Percentiles rank a stretch among this genome's conserved stretches.
Evolutionary conservation across 2,888 invertebrate genomes (phyloP).

Genomic region (Volucella bombylans): DNA sequence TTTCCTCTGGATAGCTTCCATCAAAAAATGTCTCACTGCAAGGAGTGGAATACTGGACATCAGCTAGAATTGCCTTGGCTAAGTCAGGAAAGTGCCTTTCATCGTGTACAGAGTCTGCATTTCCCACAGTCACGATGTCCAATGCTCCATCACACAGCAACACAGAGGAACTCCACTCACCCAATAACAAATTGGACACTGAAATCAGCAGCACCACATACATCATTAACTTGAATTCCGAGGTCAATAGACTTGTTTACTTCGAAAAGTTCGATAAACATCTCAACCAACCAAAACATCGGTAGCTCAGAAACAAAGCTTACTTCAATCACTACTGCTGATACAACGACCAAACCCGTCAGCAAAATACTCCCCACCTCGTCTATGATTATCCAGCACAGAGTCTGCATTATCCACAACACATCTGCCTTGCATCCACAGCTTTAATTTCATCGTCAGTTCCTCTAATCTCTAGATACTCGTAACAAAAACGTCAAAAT

Average conservation of each 20-base stretch:
- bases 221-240: background rate
- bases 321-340: background rate
- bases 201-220: background rate
- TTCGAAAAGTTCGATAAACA: background rate
- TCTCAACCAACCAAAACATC: background rate
- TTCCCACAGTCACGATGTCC: background rate
- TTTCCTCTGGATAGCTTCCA: conserved; percentile 1
- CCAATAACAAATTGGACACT: no score
- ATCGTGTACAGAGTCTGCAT: no score
- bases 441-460: no score
- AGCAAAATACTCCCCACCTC: conserved; percentile 8
- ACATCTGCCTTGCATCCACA: conserved; percentile 5
- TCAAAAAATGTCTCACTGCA: background rate
- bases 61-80: background rate
- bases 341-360: no score
- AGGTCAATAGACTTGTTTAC: background rate
- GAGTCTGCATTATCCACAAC: no score
- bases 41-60: background rate
- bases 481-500: conserved; percentile 9
- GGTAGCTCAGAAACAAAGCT: background rate
- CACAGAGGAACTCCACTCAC: background rate
- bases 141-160: background rate
- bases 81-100: conserved; percentile 30
- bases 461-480: conserved; percentile 45
- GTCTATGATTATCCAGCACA: conserved; percentile 47